Base-by-base conservation (phyloP, 2,888 invertebrate species). In the Leucoptera coffeella region DNA sequence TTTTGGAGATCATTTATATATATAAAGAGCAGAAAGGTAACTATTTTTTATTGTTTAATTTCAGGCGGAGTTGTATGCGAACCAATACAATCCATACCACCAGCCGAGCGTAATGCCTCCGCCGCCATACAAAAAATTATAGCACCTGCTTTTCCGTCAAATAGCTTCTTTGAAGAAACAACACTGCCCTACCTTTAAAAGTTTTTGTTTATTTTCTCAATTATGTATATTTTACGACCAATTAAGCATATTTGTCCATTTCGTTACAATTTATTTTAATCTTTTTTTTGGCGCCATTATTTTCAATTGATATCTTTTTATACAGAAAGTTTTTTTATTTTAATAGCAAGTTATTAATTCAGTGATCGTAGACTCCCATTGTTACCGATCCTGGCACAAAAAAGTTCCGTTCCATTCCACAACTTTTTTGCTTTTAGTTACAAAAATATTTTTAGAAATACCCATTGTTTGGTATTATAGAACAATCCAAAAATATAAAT, bases 51-150 rank as follows among this genome's bases (percentile, higher is more conserved):
- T 58, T 53, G 38, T 42, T 40, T n/a, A 4, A 5, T 60, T 61
- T 40, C 56, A 69, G 69, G 65, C 59, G 54, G 69, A 65, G 47
- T 54, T 62, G 42, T 43, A 64, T 47, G 58, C 58, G 47, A 60
- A 61, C 45, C 64, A 62, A 47, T 61, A 58, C 49, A 65, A 67
- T 39, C 65, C 67, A 42, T 60, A 51, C 44, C 65, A 64, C 47
- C 67, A 65, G 48, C 65, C 65, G 29, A 50, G 60, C 37, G 38
- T 44, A 33, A 43, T 50, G 50, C 60, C 62, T 34, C 27, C 27
- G 31, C 56, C 56, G 36, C 45, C 47, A 29, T 52, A 50, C 56
- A 59, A 61, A 43, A 59, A 61, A 49, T 69, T 71, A 64, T 67
- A 69, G 65, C 71, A 69, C 48, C 55, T 42, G 44, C 47, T 17